phyloP scores from a whole-genome alignment of 2,888 invertebrate genomes.

The Coleophora flavipennella region DNA sequence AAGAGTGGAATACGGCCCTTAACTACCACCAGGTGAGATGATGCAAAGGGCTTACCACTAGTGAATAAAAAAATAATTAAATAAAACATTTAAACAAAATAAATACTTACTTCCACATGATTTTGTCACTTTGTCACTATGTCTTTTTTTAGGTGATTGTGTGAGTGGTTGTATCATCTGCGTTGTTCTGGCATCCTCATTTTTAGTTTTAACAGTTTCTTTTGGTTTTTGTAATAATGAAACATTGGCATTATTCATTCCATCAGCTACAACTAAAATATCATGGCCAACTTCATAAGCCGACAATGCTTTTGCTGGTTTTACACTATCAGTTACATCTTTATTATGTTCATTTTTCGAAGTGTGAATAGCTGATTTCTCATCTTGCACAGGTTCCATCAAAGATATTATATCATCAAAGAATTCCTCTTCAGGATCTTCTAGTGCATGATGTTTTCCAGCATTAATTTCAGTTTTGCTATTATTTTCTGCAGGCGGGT shows the following conservation, averaged over 20 bases:
- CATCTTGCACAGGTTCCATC: slow-evolving; percentile 3
- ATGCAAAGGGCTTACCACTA: no score
- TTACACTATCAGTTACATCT: slow-evolving; percentile 5
- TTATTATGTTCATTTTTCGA: slow-evolving; percentile 6
- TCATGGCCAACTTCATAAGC: slow-evolving; percentile 13
- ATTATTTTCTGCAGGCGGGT: slow-evolving; percentile 15
- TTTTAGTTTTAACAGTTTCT: slow-evolving; percentile 10
- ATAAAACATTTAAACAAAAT: background rate
- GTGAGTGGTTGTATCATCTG: slow-evolving; percentile 41
- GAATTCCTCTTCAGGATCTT: slow-evolving; percentile 11
- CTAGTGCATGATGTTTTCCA: no score
- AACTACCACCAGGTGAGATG: no score
- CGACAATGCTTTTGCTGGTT: background rate
- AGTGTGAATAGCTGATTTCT: background rate
- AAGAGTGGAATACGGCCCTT: no score
- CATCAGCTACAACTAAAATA: slow-evolving; percentile 35
- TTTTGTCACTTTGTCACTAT: slow-evolving; percentile 8
- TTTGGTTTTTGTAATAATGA: slow-evolving; percentile 1
- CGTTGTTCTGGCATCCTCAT: slow-evolving; percentile 26
- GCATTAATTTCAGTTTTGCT: background rate
- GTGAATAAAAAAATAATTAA: no score
- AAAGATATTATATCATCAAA: slow-evolving; percentile 15
- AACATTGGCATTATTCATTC: slow-evolving; percentile 8
- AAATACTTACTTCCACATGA: slow-evolving; percentile 29
- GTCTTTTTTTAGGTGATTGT: slow-evolving; percentile 26